Conservation (phyloP, 2,113 vertebrate species). For the Equus quagga region DNA sequence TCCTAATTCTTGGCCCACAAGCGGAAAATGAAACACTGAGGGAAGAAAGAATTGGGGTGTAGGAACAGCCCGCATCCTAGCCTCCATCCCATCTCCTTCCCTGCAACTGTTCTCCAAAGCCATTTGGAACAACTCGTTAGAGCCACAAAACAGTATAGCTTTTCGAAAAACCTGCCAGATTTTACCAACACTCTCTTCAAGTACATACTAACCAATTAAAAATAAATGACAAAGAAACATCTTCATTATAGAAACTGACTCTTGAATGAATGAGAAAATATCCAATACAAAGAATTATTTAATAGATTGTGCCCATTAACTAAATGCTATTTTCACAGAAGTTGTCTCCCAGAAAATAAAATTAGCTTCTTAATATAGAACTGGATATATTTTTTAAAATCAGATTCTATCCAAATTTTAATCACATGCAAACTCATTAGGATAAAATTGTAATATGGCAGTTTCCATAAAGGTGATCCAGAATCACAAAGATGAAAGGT, state of each 20-base stretch:
- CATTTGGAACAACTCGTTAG: not conserved
- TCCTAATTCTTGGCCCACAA: not conserved
- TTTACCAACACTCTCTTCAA: conserved; percentile 22
- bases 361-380: not conserved
- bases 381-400: not conserved
- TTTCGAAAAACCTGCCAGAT: not conserved
- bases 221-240: not conserved
- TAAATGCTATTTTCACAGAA: not conserved
- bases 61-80: not conserved
- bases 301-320: not conserved
- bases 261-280: not conserved
- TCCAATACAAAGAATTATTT: not conserved
- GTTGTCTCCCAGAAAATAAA: not conserved
- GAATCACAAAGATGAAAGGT: conserved; percentile 21
- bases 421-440: not conserved
- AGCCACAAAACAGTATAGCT: not conserved
- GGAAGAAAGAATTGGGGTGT: not conserved
- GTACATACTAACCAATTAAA: conserved; percentile 10
- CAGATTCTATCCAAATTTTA: not conserved
- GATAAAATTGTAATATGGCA: not conserved
- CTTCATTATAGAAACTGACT: conserved; percentile 20
- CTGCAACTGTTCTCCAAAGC: not conserved
- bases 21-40: not conserved
- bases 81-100: not conserved
- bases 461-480: conserved; percentile 14